Evolutionary conservation across 2,888 invertebrate species (phyloP).

Genomic region (Nomada flava): DNA sequence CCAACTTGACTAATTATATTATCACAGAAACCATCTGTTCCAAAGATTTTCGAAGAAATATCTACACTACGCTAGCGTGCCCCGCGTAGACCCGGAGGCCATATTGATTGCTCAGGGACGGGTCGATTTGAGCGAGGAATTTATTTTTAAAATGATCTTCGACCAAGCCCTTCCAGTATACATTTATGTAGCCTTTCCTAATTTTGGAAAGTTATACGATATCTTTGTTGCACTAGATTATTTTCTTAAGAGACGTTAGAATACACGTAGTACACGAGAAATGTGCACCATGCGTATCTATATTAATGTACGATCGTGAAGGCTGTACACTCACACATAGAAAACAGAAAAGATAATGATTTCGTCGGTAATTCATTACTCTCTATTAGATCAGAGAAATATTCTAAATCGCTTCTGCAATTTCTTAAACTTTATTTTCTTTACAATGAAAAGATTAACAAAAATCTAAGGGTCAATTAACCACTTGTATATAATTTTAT

Average conservation of each 20-base stretch:
- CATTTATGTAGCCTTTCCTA: conserved; percentile 20
- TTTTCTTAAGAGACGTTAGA: neutral
- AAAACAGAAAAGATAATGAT: conserved; percentile 70
- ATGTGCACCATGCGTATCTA: conserved; percentile 19
- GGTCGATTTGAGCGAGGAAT: conserved; percentile 68
- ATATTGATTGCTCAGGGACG: conserved; percentile 77
- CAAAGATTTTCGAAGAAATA: conserved; percentile 56
- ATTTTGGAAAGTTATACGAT: conserved; percentile 6
- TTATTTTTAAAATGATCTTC: conserved; percentile 66
- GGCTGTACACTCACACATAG: conserved; percentile 42
- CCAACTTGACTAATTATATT: conserved; percentile 61
- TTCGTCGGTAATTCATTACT: conserved; percentile 56
- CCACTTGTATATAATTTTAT: neutral
- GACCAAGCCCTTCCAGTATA: conserved; percentile 49
- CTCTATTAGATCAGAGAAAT: conserved; percentile 15
- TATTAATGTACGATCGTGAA: conserved; percentile 32
- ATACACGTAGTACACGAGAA: neutral
- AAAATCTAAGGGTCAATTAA: neutral
- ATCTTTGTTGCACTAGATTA: neutral
- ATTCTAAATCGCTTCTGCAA: conserved; percentile 2
- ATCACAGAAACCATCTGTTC: conserved; percentile 44
- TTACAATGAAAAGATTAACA: neutral
- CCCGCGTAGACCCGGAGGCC: conserved; percentile 73
- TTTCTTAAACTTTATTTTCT: neutral
- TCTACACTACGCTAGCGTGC: conserved; percentile 64